phyloP scores from a whole-genome alignment of 2,888 invertebrate genomes.

The Oscheius sp. region DNA sequence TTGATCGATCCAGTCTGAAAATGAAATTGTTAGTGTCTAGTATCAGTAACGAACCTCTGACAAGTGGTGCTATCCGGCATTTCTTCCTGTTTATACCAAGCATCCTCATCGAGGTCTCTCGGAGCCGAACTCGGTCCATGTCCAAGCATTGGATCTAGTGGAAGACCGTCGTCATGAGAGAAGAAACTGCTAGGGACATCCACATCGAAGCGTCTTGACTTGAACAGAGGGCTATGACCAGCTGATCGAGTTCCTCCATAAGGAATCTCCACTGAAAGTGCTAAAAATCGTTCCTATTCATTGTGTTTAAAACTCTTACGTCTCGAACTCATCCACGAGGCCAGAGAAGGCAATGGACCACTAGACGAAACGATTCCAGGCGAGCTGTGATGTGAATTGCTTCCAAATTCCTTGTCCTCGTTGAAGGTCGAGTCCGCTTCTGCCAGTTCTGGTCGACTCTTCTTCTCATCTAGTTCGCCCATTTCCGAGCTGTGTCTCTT shows the following conservation, averaged over 20 bases:
- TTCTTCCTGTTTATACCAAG: conserved; percentile 36
- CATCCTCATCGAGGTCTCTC: conserved; percentile 26
- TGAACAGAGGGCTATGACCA: conserved; percentile 29
- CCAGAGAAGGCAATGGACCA: conserved; percentile 19
- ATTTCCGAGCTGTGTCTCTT: not conserved
- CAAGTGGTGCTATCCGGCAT: conserved; percentile 44
- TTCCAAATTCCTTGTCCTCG: conserved; percentile 37
- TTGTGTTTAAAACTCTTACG: conserved; percentile 2
- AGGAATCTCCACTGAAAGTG: conserved; percentile 34
- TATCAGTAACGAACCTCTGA: conserved; percentile 33
- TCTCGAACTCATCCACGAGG: conserved; percentile 28
- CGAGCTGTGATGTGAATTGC: conserved; percentile 30
- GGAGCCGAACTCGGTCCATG: conserved; percentile 25
- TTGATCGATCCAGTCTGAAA: conserved; percentile 37
- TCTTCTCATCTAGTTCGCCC: conserved; percentile 34
- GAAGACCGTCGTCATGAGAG: not conserved
- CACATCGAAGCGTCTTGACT: conserved; percentile 4
- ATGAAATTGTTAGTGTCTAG: too few relatives aligned
- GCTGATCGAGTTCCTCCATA: conserved; percentile 24
- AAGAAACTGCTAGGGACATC: not conserved
- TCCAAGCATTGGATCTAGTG: conserved; percentile 33
- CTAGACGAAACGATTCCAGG: conserved; percentile 31
- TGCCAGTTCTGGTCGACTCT: conserved; percentile 37
- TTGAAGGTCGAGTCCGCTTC: conserved; percentile 50
- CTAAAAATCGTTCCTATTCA: not conserved